Base-by-base conservation (phyloP, 2,113 vertebrate species). In the Tragelaphus buxtoni region DNA sequence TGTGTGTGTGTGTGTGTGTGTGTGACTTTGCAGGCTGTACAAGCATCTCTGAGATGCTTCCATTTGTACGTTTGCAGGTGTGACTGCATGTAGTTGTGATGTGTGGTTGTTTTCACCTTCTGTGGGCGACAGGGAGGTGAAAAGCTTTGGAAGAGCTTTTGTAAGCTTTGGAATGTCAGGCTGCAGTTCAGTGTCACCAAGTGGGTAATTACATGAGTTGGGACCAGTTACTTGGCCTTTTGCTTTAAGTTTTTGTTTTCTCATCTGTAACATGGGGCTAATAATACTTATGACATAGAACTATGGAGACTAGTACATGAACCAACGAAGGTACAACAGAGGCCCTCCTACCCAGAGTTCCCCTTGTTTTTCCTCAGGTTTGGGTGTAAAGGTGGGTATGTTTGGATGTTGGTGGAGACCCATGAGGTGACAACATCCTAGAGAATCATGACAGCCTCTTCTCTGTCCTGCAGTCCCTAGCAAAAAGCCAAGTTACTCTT, bases 401-500 rank as follows among this genome's bases (percentile, higher is more conserved):
- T 61, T 4, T n/a, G 72, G 39, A 39, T 0, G 0, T 7, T 63
- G 69, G 8, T 6, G 11, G 18, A 28, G 69, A 55, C 20, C 55
- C 13, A 0, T 0, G 13, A 7, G 26, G 1, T 2, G 18, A 18
- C 4, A 26, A 24, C 47, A 28, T 32, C 30, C 47, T 8, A 20
- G 2, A 58, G 74, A 30, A 10, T 35, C 18, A 42, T 7, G 7
- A 49, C 10, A 5, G 20, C 35, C 45, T 10, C 39, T 42, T 56
- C 80, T 42, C 12, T 12, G 56, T 39, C 58, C 20, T 84, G 2
- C 9, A 17, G 30, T 61, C 63, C 26, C 55, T 42, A 72, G 53
- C 7, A 30, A 56, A 56, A 53, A 60, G 17, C n/a, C 0, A 9
- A 12, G 42, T 35, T 14, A 26, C 53, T 32, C 76, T 55, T 53